Conservation (phyloP, 2,113 vertebrate genomes). For the Mastomys natalensis region DNA sequence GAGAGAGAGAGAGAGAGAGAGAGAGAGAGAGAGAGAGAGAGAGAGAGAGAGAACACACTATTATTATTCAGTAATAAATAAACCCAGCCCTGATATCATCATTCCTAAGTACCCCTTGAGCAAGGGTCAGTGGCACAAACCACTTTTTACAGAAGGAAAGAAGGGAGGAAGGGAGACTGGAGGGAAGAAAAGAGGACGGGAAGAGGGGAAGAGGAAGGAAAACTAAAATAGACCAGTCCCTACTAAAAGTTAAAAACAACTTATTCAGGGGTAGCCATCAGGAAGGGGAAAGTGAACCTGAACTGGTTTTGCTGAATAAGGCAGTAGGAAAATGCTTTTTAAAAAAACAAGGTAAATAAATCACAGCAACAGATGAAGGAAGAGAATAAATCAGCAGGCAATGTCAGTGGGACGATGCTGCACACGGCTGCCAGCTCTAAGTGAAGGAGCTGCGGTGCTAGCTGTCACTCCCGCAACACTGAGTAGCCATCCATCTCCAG, state of each 20-base stretch:
- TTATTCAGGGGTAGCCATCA: background rate
- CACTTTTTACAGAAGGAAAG: background rate
- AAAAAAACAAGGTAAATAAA: background rate
- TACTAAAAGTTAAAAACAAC: background rate
- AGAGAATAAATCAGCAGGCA: background rate
- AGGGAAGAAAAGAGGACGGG: background rate
- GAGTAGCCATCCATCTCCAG: rapidly evolving
- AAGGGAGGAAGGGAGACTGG: background rate
- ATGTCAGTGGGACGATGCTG: rapidly evolving
- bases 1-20: too few relatives aligned
- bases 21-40: too few relatives aligned
- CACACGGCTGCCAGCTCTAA: rapidly evolving
- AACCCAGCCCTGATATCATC: rapidly evolving
- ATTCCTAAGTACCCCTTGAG: background rate
- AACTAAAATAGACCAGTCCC: background rate
- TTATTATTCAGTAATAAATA: background rate
- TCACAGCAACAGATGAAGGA: background rate
- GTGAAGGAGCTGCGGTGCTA: rapidly evolving
- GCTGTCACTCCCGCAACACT: background rate
- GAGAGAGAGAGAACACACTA: background rate
- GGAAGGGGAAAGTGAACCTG: background rate
- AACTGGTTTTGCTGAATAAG: background rate
- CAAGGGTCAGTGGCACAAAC: background rate
- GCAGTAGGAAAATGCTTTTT: background rate
- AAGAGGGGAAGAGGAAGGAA: background rate